These are phyloP conservation scores for Neoitamus cyanurus DNA, from an alignment of 2,888 invertebrate genomes.

Conservation along the genomic window DNA sequence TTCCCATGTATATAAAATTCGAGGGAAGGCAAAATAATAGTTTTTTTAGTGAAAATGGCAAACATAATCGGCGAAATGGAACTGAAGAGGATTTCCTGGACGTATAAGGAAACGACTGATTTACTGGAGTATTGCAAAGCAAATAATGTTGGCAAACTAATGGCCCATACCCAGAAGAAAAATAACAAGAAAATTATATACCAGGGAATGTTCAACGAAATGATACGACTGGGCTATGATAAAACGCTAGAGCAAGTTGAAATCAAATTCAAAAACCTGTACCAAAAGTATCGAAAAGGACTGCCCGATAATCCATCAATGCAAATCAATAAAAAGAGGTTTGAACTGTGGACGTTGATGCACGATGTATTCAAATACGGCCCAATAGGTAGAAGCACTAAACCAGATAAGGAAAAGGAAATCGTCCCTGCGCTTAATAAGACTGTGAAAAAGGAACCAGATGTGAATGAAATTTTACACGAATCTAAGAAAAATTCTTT, in stretches of 20 bases:
- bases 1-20: not conserved
- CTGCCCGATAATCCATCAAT: not conserved
- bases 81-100: not conserved
- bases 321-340: not conserved
- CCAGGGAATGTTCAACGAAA: slow-evolving; percentile 16
- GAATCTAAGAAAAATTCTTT: not conserved
- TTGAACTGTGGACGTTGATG: slow-evolving; percentile 13
- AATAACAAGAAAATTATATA: not conserved
- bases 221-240: not conserved
- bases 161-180: not conserved
- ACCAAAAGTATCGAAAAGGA: slow-evolving; percentile 2
- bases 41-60: not conserved
- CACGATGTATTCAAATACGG: slow-evolving; percentile 22
- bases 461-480: not conserved
- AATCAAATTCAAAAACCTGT: slow-evolving; percentile 37
- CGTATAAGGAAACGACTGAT: slow-evolving; percentile 28
- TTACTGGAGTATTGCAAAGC: not conserved
- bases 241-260: slow-evolving; percentile 23
- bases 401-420: not conserved
- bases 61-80: not conserved
- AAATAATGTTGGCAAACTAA: not conserved
- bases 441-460: not conserved
- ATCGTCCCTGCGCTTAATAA: not conserved
- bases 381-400: not conserved
- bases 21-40: not conserved